Evolutionary conservation across 37 sponge, comb jelly and placozoan species (phyloP).

Genomic region (Chondrosia reniformis): DNA sequence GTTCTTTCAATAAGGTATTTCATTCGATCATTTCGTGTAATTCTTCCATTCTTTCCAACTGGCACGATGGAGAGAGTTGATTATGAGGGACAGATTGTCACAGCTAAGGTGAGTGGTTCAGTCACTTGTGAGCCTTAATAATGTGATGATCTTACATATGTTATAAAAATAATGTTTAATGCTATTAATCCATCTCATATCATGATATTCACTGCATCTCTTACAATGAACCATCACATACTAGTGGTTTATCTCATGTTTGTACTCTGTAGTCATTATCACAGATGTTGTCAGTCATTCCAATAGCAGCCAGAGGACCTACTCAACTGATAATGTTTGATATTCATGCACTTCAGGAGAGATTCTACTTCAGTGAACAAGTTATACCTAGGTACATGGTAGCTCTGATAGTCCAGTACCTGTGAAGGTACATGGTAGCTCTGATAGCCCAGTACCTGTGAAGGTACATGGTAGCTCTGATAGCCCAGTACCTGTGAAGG

Average conservation of each 20-base stretch:
- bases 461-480: background rate
- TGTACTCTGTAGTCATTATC: constrained; percentile 68
- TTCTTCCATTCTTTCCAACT: constrained; percentile 92
- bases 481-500: no score
- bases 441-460: background rate
- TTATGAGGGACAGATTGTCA: constrained; percentile 83
- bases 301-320: constrained; percentile 84
- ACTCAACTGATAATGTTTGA: constrained; percentile 90
- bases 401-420: background rate
- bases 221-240: no score
- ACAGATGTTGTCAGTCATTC: constrained; percentile 78
- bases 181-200: no score
- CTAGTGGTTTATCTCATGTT: no score
- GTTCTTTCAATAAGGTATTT: constrained; percentile 58
- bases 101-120: constrained; percentile 67
- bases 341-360: constrained; percentile 91
- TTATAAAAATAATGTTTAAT: no score
- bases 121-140: no score
- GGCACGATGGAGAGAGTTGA: constrained; percentile 94
- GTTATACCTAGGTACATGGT: constrained; percentile 78
- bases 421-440: background rate
- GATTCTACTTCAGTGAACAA: constrained; percentile 86
- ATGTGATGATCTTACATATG: no score
- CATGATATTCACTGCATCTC: no score
- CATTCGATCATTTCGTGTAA: constrained; percentile 77